Evolutionary conservation across 2,888 invertebrate genomes (phyloP).

Genomic region (Heteromurus nitidus): DNA sequence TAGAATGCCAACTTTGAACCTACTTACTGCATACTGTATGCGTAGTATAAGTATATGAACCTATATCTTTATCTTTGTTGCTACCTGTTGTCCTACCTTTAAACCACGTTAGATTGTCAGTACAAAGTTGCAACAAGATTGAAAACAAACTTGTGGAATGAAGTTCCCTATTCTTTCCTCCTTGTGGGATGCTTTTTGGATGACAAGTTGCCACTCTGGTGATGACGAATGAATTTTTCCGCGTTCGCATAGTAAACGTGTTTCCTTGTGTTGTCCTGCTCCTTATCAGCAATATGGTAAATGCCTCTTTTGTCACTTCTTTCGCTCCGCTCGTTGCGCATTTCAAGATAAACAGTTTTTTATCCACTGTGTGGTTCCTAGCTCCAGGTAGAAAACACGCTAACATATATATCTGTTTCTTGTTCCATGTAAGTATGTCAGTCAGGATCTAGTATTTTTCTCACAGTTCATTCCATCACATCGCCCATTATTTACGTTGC

Average conservation of each 20-base stretch:
- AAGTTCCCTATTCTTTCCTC: no score
- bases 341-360: no score
- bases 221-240: conserved; percentile 11
- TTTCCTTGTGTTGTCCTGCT: no score
- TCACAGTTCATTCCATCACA: not conserved
- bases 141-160: not conserved
- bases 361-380: no score
- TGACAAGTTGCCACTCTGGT: conserved; percentile 7
- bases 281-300: conserved; percentile 2
- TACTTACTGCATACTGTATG: no score
- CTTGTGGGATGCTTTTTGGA: not conserved
- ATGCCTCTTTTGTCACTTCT: conserved; percentile 6
- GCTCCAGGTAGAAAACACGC: no score
- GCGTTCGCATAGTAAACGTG: not conserved
- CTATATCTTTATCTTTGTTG: no score
- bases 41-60: no score
- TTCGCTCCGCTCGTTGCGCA: no score
- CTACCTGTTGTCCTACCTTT: conserved; percentile 16
- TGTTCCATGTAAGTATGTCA: not conserved
- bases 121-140: not conserved
- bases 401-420: no score
- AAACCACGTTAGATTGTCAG: no score
- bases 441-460: not conserved
- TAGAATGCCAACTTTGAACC: no score
- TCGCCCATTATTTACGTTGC: not conserved